These are phyloP conservation scores for Andinoacara biseriatus DNA, from an alignment of 2,113 vertebrate genomes.

Conservation along the genomic window DNA sequence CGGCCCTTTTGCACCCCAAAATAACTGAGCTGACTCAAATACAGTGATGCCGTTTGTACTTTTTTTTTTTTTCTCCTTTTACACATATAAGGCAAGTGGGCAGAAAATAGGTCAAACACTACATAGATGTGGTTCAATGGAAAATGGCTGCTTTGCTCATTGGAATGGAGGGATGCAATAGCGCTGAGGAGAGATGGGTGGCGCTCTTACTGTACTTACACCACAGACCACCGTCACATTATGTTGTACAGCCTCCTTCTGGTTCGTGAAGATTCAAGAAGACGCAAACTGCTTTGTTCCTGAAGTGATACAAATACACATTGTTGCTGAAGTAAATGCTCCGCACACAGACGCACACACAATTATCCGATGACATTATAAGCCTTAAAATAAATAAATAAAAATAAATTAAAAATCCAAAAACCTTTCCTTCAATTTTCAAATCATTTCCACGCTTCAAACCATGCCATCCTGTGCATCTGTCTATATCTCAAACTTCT, in stretches of 20 bases:
- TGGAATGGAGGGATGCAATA: conserved; percentile 25
- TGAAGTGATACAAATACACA: neutral
- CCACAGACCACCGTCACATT: neutral
- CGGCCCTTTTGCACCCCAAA: conserved; percentile 61
- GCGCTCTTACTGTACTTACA: conserved; percentile 61
- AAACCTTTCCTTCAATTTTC: neutral
- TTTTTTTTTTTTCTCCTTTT: conserved; percentile 11
- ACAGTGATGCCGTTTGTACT: conserved; percentile 51
- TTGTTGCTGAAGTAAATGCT: neutral
- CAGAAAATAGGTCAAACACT: conserved; percentile 72
- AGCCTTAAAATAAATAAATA: neutral
- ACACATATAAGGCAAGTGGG: conserved; percentile 32
- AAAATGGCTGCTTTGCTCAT: conserved; percentile 69
- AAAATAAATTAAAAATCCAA: neutral
- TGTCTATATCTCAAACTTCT: neutral
- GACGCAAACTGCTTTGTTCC: neutral
- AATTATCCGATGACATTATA: neutral
- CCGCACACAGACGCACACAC: neutral
- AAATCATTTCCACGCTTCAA: neutral
- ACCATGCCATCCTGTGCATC: neutral
- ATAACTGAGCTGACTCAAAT: conserved; percentile 59
- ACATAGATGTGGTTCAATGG: conserved; percentile 44
- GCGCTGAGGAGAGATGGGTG: conserved; percentile 42
- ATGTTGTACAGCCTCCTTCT: neutral
- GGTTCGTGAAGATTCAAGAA: neutral